phyloP scores from a whole-genome alignment of 2,797 vertebrate genomes.

The Pampus argenteus region DNA sequence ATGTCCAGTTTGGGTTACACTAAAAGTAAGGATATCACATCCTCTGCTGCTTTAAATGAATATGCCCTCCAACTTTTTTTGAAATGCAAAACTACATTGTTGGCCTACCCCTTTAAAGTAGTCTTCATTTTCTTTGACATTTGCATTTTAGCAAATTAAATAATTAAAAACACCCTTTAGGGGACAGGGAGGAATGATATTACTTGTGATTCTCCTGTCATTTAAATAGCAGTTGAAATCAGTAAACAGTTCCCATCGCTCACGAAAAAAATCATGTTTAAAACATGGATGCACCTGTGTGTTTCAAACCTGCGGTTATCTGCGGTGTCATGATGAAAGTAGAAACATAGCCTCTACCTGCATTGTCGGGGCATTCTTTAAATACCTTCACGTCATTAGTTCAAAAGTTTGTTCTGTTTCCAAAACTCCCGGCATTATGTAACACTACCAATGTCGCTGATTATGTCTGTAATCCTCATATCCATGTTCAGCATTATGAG shows the following conservation, averaged over 20 bases:
- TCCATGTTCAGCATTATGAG: neutral
- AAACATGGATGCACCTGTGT: neutral
- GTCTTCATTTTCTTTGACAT: neutral
- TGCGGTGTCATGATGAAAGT: conserved; percentile 25
- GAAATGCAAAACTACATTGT: no score
- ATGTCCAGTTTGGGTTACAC: no score
- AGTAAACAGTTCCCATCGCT: neutral
- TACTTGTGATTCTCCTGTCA: neutral
- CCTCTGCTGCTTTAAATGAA: no score
- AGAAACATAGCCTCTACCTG: conserved; percentile 8
- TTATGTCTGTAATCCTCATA: neutral
- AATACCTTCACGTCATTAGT: conserved; percentile 26
- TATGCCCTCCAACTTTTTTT: no score
- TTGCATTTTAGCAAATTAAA: neutral
- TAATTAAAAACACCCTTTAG: neutral
- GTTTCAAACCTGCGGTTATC: fast-evolving
- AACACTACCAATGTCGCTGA: neutral
- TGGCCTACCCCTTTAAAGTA: no score
- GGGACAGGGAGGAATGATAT: neutral
- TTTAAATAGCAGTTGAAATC: neutral
- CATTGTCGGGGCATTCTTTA: conserved; percentile 40
- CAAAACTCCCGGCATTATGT: conserved; percentile 11
- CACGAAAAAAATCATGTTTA: no score
- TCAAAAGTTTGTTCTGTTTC: conserved; percentile 24
- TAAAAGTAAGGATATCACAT: neutral